phyloP scores from a whole-genome alignment of 2,113 vertebrate genomes.

The Gambusia affinis region DNA sequence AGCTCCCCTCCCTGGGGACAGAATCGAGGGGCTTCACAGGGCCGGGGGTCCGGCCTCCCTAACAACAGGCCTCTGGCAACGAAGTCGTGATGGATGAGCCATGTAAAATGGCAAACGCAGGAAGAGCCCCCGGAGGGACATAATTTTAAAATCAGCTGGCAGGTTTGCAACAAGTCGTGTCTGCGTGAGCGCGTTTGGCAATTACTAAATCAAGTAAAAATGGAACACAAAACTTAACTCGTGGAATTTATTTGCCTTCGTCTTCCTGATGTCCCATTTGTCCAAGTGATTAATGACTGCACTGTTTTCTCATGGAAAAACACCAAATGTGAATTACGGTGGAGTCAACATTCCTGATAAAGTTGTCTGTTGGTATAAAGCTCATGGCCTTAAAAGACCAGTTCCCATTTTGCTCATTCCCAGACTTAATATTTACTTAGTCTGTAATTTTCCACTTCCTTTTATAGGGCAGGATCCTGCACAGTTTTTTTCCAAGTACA shows the following conservation, averaged over 20 bases:
- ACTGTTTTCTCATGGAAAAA: background rate
- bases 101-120: constrained; percentile 26
- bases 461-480: background rate
- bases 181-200: background rate
- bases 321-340: background rate
- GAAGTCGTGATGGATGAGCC: constrained; percentile 59
- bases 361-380: background rate
- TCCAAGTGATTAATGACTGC: background rate
- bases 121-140: constrained; percentile 31
- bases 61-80: constrained; percentile 51
- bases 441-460: background rate
- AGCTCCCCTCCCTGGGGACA: constrained; percentile 23
- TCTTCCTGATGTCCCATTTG: background rate
- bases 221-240: background rate
- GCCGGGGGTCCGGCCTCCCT: constrained; percentile 25
- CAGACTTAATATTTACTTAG: background rate
- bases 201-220: background rate
- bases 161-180: constrained; percentile 5
- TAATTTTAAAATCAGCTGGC: constrained; percentile 36
- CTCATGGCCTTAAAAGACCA: background rate
- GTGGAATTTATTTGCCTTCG: background rate
- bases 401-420: background rate
- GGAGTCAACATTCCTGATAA: background rate
- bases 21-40: constrained; percentile 12
- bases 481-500: background rate